A percentile compares a stretch with the other conserved stretches of the same genome.
phyloP scores from a whole-genome alignment of 2,888 invertebrate genomes.

The Latrodectus elegans region DNA sequence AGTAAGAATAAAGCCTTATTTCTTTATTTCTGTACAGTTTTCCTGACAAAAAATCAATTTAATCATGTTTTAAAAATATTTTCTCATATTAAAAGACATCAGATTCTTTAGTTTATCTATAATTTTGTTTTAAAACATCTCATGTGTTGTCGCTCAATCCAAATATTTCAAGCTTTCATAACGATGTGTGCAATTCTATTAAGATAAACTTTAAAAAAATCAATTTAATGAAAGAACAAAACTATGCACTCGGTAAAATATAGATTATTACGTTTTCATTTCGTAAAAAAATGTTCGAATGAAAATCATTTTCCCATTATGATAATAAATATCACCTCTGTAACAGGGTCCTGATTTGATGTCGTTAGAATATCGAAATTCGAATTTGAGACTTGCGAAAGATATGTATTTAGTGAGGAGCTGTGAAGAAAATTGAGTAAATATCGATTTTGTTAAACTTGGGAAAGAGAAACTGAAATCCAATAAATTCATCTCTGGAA shows the following conservation, averaged over 20 bases:
- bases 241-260: not conserved
- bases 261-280: not conserved
- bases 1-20: too few species aligned
- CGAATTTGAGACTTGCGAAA: conserved; percentile 5
- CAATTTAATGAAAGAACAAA: too few species aligned
- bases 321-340: conserved; percentile 30
- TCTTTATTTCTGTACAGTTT: too few species aligned
- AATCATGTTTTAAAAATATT: too few species aligned
- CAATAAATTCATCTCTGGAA: not conserved
- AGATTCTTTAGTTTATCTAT: too few species aligned
- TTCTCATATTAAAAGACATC: too few species aligned
- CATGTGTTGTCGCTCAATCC: too few species aligned
- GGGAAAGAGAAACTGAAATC: not conserved
- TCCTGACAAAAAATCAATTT: too few species aligned
- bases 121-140: too few species aligned
- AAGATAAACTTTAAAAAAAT: too few species aligned
- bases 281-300: not conserved
- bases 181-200: too few species aligned
- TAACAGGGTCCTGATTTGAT: conserved; percentile 15
- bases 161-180: too few species aligned
- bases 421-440: not conserved
- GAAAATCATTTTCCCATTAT: conserved; percentile 45
- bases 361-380: conserved; percentile 21
- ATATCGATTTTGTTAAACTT: not conserved
- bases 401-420: not conserved